phyloP scores from a whole-genome alignment of 2,797 vertebrate species.

The Ficedula albicollis region DNA sequence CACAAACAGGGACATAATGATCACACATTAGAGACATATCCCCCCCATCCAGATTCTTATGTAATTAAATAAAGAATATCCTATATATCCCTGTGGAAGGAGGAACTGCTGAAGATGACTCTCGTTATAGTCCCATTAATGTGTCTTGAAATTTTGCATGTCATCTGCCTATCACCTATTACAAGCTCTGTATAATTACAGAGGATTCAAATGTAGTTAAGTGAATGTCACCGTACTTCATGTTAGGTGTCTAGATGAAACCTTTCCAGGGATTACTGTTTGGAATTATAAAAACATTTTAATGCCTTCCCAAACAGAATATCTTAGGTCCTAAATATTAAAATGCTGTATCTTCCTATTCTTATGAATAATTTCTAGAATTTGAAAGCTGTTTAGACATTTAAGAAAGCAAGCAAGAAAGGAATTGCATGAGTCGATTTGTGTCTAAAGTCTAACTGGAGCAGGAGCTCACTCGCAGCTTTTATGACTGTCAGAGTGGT shows the following conservation, averaged over 20 bases:
- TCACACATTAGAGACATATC: not conserved
- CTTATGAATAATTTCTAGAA: not conserved
- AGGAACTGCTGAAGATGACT: not conserved
- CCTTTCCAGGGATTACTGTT: not conserved
- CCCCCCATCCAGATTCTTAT: accelerated
- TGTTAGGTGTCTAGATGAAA: not conserved
- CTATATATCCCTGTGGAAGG: not conserved
- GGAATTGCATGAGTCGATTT: accelerated
- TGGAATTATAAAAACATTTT: not conserved
- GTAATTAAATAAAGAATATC: not conserved
- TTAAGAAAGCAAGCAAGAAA: not conserved
- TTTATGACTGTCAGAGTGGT: not conserved
- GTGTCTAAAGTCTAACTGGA: not conserved
- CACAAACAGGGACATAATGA: not conserved
- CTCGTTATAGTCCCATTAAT: not conserved
- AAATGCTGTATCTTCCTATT: not conserved
- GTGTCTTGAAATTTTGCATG: not conserved
- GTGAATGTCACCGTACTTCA: not conserved
- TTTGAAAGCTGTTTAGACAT: not conserved
- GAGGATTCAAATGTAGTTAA: not conserved
- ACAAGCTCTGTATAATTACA: not conserved
- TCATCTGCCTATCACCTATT: not conserved
- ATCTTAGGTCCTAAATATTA: not conserved
- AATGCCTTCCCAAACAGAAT: not conserved
- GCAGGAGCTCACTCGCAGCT: not conserved